Conservation (phyloP, 2,797 vertebrate genomes). For the Crypturellus tataupa region DNA sequence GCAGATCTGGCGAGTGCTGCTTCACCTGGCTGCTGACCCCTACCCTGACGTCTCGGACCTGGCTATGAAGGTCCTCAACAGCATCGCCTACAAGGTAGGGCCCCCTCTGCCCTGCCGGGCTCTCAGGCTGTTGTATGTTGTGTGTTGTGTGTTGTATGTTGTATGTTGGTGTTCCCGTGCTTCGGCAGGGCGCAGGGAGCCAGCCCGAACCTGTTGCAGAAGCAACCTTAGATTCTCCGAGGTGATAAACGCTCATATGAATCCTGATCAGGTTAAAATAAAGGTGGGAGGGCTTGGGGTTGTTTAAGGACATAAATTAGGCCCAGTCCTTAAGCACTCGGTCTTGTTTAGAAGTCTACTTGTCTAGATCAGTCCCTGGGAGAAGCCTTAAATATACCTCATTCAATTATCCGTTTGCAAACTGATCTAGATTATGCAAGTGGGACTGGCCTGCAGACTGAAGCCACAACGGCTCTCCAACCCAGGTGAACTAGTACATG, state of each 20-base stretch:
- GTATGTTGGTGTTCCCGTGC: background rate
- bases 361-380: slow-evolving; percentile 57
- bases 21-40: slow-evolving; percentile 95
- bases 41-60: slow-evolving; percentile 96
- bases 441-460: slow-evolving; percentile 78
- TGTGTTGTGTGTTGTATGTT: no score
- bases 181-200: background rate
- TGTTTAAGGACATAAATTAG: background rate
- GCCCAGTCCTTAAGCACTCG: background rate
- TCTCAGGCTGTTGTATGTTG: background rate
- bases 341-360: slow-evolving; percentile 36
- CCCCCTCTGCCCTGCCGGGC: background rate
- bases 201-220: background rate
- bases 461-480: slow-evolving; percentile 76
- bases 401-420: slow-evolving; percentile 74
- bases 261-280: background rate
- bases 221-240: background rate
- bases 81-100: slow-evolving; percentile 95
- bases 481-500: slow-evolving; percentile 79
- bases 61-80: slow-evolving; percentile 98
- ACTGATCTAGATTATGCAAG: slow-evolving; percentile 78
- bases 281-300: slow-evolving; percentile 44
- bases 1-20: slow-evolving; percentile 95
- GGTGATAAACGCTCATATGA: background rate
- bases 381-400: slow-evolving; percentile 37